Evolutionary conservation across 37 sponge, comb jelly and placozoan genomes (phyloP).

Genomic region (Lycopodina hypogea): DNA sequence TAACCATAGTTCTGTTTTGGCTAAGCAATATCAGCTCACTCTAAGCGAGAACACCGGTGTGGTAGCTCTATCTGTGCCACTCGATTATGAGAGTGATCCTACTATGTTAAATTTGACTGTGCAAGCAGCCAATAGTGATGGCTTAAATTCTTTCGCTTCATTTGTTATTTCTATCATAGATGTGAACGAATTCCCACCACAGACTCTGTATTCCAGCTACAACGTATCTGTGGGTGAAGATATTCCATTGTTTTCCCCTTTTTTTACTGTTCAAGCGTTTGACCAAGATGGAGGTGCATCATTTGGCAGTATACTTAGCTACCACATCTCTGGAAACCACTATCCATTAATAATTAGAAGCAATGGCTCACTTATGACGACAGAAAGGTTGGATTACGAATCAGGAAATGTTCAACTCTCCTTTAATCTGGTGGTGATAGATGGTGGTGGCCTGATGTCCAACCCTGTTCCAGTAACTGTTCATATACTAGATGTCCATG

Average conservation of each 20-base stretch:
- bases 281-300: constrained; percentile 45
- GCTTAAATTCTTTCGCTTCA: neutral
- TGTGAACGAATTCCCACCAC: constrained; percentile 51
- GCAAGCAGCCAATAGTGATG: constrained; percentile 36
- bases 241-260: neutral
- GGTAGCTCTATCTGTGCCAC: neutral
- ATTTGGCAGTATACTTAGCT: constrained; percentile 35
- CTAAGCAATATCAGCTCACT: constrained; percentile 4
- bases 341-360: constrained; percentile 29
- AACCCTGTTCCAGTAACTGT: constrained; percentile 20
- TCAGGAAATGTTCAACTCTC: constrained; percentile 5
- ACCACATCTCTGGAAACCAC: neutral
- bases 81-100: constrained; percentile 56
- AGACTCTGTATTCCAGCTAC: constrained; percentile 26
- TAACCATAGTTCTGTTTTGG: neutral
- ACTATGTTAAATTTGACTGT: constrained; percentile 12
- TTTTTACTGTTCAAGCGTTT: constrained; percentile 13
- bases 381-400: constrained; percentile 57
- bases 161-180: constrained; percentile 21
- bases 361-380: constrained; percentile 41
- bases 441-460: constrained; percentile 58
- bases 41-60: constrained; percentile 1
- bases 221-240: constrained; percentile 33
- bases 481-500: constrained; percentile 28
- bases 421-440: constrained; percentile 50